A percentile compares a stretch with the other conserved stretches of the same genome.
These are phyloP conservation scores for Sebastes trivittatus DNA, from an alignment of 2,797 vertebrate genomes.

Conservation along the genomic window DNA sequence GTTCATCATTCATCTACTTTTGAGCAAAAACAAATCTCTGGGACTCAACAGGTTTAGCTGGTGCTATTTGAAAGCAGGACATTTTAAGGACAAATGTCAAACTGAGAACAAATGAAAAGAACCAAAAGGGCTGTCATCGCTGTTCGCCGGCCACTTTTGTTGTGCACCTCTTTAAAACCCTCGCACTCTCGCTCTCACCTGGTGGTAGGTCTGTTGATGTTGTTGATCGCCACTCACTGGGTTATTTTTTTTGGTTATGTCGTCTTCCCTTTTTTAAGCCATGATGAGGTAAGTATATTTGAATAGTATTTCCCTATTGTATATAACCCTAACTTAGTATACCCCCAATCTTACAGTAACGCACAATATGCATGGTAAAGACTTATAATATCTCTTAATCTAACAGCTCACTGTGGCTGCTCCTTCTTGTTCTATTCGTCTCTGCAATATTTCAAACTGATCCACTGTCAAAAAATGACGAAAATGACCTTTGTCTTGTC, in stretches of 20 bases:
- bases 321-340: not conserved
- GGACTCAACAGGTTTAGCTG: constrained; percentile 6
- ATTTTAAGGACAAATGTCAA: constrained; percentile 1
- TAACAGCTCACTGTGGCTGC: not conserved
- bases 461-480: not conserved
- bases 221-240: not conserved
- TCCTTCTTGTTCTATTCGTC: not conserved
- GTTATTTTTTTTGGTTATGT: not conserved
- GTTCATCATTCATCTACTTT: not conserved
- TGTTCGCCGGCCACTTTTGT: not conserved
- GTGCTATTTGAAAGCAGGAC: not conserved
- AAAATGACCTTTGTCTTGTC: not conserved
- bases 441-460: not conserved
- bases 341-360: not conserved
- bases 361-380: constrained; percentile 16
- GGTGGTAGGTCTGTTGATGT: not conserved
- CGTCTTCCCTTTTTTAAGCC: not conserved
- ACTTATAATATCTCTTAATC: not conserved
- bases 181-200: not conserved
- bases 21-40: not conserved
- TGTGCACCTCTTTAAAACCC: not conserved
- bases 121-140: not conserved
- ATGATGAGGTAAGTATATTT: not conserved
- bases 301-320: not conserved
- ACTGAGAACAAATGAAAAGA: not conserved